Conservation (phyloP, 2,113 vertebrate species). For the Mungos mungo region DNA sequence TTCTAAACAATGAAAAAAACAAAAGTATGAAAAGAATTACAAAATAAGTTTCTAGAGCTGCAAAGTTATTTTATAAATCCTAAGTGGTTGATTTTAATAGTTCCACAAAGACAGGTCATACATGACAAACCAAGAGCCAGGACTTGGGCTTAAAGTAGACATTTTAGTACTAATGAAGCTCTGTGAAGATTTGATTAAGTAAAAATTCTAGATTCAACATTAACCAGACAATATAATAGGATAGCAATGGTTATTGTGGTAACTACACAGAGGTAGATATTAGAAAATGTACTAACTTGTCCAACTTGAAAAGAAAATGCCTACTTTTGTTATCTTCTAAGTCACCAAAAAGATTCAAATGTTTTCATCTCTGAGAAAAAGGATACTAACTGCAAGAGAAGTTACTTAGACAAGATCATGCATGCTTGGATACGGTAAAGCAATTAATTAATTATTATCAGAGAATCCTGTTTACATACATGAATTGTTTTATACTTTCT, state of each 20-base stretch:
- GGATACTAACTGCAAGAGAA: not conserved
- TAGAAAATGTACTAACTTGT: not conserved
- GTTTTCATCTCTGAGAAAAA: not conserved
- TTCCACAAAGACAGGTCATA: not conserved
- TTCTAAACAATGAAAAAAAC: constrained; percentile 21
- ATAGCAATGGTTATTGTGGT: not conserved
- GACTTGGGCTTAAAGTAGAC: not conserved
- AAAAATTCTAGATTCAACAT: constrained; percentile 47
- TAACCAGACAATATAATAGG: constrained; percentile 4
- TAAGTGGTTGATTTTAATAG: constrained; percentile 14
- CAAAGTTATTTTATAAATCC: not conserved
- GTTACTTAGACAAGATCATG: not conserved
- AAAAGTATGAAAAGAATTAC: not conserved
- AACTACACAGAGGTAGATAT: not conserved
- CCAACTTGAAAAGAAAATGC: constrained; percentile 22
- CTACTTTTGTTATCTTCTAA: not conserved
- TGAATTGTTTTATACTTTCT: constrained; percentile 5
- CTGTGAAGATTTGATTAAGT: not conserved
- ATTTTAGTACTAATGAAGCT: not conserved
- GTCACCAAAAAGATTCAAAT: constrained; percentile 18
- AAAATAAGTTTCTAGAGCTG: not conserved
- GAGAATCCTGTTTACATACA: not conserved
- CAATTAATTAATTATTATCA: constrained; percentile 30
- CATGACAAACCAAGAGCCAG: not conserved
- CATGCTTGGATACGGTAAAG: not conserved